Conservation (phyloP, 2,113 vertebrate species). For the Cardinalis cardinalis region DNA sequence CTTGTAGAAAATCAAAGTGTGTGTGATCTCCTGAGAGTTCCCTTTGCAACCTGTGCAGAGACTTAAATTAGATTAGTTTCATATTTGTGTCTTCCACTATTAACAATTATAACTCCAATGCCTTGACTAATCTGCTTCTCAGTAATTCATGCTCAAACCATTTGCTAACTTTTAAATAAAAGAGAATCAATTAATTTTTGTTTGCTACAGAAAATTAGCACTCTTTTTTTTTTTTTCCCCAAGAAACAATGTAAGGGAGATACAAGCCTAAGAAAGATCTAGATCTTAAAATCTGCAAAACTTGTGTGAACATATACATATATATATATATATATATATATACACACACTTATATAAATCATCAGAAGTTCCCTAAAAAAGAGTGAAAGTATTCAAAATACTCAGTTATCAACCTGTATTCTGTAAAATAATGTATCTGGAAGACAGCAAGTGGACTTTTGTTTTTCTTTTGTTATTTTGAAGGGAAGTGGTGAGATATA, state of each 20-base stretch:
- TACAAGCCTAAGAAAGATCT: background rate
- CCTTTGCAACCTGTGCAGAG: background rate
- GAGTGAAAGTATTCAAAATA: background rate
- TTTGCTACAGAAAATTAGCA: background rate
- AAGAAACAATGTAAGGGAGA: background rate
- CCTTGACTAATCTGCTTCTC: background rate
- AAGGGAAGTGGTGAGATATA: background rate
- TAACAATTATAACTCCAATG: background rate
- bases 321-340: background rate
- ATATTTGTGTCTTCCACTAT: background rate
- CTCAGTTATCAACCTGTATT: background rate
- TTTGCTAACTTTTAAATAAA: background rate
- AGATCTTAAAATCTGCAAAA: background rate
- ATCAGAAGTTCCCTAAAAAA: background rate
- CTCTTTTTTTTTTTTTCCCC: background rate
- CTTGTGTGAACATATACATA: rapidly evolving
- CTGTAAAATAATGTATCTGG: background rate
- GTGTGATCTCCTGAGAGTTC: background rate
- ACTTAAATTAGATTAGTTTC: constrained; percentile 21
- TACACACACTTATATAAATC: background rate
- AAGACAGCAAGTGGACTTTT: background rate
- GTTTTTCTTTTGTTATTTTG: background rate
- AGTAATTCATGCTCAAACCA: background rate
- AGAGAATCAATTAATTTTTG: background rate
- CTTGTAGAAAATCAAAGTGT: background rate